These are phyloP conservation scores for Pipra filicauda DNA, from an alignment of 2,113 vertebrate species.

Conservation along the genomic window DNA sequence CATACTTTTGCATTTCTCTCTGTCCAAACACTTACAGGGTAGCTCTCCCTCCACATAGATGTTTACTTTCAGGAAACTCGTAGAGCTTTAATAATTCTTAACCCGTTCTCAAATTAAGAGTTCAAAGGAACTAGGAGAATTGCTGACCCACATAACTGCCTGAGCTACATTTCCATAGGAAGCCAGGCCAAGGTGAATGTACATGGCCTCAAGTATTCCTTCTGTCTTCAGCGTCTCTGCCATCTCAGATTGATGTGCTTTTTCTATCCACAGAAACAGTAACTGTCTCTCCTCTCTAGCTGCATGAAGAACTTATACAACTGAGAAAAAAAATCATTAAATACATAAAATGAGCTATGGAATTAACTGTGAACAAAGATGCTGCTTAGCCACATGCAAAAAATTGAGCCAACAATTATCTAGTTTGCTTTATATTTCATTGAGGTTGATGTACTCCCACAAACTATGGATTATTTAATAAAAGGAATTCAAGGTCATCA, in stretches of 20 bases:
- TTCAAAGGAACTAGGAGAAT: neutral
- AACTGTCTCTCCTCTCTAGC: neutral
- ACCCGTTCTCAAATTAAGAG: neutral
- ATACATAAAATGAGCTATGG: neutral
- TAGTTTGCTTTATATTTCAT: neutral
- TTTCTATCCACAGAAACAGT: neutral
- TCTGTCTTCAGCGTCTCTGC: neutral
- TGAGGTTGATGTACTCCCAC: neutral
- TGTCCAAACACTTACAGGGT: neutral
- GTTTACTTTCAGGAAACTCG: neutral
- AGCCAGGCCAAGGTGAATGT: neutral
- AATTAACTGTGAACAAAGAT: neutral
- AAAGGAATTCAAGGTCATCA: neutral
- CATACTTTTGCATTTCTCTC: neutral
- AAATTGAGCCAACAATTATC: neutral
- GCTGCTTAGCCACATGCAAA: neutral
- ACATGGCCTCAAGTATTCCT: neutral
- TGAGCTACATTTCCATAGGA: neutral
- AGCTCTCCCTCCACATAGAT: neutral
- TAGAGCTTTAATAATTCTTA: neutral
- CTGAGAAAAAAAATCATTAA: neutral
- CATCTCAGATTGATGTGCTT: neutral
- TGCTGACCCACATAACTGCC: fast-evolving
- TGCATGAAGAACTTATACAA: neutral
- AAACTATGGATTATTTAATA: neutral